Evolutionary conservation across 2,113 vertebrate species (phyloP).

Genomic region (Mugil cephalus): DNA sequence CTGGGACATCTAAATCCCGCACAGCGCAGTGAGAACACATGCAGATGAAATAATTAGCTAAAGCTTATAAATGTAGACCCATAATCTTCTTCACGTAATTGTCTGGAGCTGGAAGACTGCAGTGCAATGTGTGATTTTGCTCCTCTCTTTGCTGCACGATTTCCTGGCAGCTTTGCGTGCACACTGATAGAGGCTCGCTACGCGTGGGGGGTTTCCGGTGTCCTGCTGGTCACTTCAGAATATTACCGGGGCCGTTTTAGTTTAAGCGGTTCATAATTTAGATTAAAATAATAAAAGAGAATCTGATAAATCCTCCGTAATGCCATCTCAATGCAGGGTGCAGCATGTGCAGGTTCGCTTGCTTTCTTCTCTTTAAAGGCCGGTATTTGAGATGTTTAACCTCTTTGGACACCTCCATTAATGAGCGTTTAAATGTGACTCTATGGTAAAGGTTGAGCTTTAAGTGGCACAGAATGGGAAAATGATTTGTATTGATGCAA

Average conservation of each 20-base stretch:
- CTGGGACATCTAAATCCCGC: constrained; percentile 82
- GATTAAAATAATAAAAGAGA: constrained; percentile 36
- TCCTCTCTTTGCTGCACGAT: constrained; percentile 45
- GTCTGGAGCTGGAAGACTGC: constrained; percentile 76
- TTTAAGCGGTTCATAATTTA: constrained; percentile 46
- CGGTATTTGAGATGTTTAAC: constrained; percentile 68
- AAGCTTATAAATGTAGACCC: constrained; percentile 84
- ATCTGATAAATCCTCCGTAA: constrained; percentile 38
- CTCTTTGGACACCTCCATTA: constrained; percentile 81
- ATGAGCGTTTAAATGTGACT: constrained; percentile 89
- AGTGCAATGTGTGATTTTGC: constrained; percentile 60
- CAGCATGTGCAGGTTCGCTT: constrained; percentile 27
- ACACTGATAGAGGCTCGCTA: constrained; percentile 27
- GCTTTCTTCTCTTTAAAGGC: constrained; percentile 36
- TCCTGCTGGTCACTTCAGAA: constrained; percentile 33
- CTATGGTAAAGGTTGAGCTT: constrained; percentile 81
- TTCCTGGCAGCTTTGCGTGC: constrained; percentile 29
- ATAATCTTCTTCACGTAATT: constrained; percentile 83
- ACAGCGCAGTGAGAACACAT: constrained; percentile 76
- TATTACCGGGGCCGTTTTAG: neutral
- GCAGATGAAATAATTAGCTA: constrained; percentile 85
- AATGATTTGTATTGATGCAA: constrained; percentile 91
- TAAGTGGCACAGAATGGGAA: constrained; percentile 90
- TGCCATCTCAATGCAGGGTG: neutral
- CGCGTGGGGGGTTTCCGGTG: constrained; percentile 7